phyloP scores from a whole-genome alignment of 2,888 invertebrate genomes.

The Cepaea hortensis region DNA sequence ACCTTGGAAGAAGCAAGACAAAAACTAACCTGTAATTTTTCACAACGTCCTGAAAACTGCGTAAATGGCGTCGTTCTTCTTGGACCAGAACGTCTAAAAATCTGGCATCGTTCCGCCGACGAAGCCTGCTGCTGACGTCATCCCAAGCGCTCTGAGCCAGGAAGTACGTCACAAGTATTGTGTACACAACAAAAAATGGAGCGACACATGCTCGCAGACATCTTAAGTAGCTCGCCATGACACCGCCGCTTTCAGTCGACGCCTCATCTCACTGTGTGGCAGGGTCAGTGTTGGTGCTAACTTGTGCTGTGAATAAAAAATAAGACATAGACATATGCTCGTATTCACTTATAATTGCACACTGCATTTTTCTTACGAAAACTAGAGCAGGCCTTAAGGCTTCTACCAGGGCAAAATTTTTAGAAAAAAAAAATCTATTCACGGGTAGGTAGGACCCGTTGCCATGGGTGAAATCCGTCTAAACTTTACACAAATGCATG shows the following conservation, averaged over 20 bases:
- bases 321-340: neutral
- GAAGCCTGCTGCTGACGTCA: conserved; percentile 8
- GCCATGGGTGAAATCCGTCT: too few species aligned
- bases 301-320: neutral
- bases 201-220: conserved; percentile 22
- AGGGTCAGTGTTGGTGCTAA: neutral
- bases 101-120: neutral
- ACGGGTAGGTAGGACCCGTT: too few species aligned
- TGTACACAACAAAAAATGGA: conserved; percentile 35
- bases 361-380: too few species aligned
- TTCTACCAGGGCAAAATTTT: too few species aligned
- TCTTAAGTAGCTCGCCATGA: conserved; percentile 34
- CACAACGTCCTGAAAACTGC: conserved; percentile 39
- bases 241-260: neutral
- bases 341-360: too few species aligned
- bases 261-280: conserved; percentile 16
- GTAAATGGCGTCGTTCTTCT: conserved; percentile 42
- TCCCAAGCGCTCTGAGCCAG: conserved; percentile 39
- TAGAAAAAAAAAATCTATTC: too few species aligned
- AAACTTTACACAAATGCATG: too few species aligned
- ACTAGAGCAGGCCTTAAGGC: too few species aligned
- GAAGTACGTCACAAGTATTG: conserved; percentile 36
- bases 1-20: neutral
- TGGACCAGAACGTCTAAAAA: conserved; percentile 41
- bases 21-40: conserved; percentile 30